Base-by-base conservation (phyloP, 2,113 vertebrate species). In the Haliaeetus leucogaster region DNA sequence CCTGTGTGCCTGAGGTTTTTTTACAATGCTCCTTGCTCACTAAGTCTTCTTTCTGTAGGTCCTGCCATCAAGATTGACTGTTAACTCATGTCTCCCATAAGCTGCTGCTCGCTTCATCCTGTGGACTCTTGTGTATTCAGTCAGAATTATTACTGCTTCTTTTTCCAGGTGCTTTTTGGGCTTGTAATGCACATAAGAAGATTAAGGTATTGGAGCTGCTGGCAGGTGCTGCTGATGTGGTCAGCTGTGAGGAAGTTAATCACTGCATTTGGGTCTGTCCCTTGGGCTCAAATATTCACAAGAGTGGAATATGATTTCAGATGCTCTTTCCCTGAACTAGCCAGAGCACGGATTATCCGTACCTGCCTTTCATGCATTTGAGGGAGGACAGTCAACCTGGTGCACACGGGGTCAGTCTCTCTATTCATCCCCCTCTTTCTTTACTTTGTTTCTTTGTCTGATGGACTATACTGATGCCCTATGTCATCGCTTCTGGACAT, bases 1-100 rank as follows among this genome's bases (percentile, higher is more conserved):
- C 34, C n/a, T 4, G 0, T 10, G 22, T 50, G 34, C 40, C 42
- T 62, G 50, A 36, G 52, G 0, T 0, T 43, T 48, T 70, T 62
- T 63, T 47, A 30, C 27, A 48, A 66, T 0, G 1, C 3, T 17
- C 16, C 6, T 78, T 76, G 7, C 8, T 42, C 47, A 42, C 10
- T 55, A 29, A 12, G 16, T 27, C 47, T 20, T 65, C 32, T 86
- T 70, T 40, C 76, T 73, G 16, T 9, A 73, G 9, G 30, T 80
- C 40, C 53, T 86, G 45, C 30, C 22, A 20, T 13, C 11, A 19
- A 62, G 63, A 34, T 10, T 53, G 32, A 16, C 56, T 65, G 23
- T 43, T 45, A 77, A 36, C 22, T 52, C 38, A 17, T 3, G 0
- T 59, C 16, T 85, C 45, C 40, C 27, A 18, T 5, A 43, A 42